Conservation (phyloP, 2,797 vertebrate species). For the Hylomyscus alleni region DNA sequence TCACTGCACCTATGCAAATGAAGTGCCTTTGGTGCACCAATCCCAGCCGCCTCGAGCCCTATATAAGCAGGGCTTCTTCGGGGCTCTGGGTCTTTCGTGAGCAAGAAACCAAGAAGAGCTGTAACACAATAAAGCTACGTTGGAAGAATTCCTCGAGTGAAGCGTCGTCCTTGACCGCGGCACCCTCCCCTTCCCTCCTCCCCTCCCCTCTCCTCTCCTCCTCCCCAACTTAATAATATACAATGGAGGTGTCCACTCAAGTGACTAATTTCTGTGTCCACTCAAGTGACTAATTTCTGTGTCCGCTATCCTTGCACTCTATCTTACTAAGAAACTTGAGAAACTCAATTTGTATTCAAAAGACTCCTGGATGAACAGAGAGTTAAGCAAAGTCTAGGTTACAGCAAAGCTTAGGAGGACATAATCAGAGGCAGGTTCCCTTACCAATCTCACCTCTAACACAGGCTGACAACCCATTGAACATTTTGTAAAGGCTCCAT, state of each 20-base stretch:
- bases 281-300: conserved; percentile 56
- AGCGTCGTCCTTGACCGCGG: no score
- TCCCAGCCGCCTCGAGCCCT: no score
- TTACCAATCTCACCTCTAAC: conserved; percentile 43
- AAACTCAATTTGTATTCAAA: conserved; percentile 40
- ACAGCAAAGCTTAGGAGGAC: conserved; percentile 17
- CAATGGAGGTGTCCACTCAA: not conserved
- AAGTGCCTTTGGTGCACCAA: no score
- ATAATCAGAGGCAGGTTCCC: conserved; percentile 8
- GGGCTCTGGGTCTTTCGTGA: no score
- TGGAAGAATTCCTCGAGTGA: no score
- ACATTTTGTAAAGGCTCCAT: not conserved
- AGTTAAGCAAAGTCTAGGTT: conserved; percentile 41
- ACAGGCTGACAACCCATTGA: conserved; percentile 12
- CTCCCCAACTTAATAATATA: conserved; percentile 26
- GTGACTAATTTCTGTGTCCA: conserved; percentile 52
- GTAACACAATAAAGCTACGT: no score
- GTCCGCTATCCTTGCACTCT: not conserved
- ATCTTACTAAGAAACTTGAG: conserved; percentile 55
- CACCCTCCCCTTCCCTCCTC: no score
- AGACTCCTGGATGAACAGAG: conserved; percentile 29
- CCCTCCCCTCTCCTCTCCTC: no score
- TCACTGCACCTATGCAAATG: no score
- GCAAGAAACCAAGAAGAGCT: no score
- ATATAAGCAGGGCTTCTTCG: no score